phyloP scores from a whole-genome alignment of 2,113 vertebrate genomes.

The Hippocampus mohnikei region DNA sequence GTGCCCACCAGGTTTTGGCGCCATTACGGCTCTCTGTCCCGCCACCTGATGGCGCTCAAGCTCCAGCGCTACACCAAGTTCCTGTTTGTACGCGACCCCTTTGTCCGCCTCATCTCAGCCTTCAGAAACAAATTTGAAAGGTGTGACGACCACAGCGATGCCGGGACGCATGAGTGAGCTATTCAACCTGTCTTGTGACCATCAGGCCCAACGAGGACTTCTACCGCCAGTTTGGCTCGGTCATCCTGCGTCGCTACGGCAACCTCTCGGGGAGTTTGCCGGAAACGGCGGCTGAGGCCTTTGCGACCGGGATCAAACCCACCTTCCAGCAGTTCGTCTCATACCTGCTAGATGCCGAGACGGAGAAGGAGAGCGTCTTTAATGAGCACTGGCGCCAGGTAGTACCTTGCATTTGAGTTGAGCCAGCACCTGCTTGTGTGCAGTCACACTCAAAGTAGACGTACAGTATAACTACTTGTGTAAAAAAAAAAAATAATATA shows the following conservation, averaged over 20 bases:
- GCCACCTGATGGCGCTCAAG: constrained; percentile 63
- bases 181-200: not conserved
- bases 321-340: constrained; percentile 86
- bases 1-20: constrained; percentile 66
- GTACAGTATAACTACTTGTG: no score
- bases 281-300: constrained; percentile 77
- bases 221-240: constrained; percentile 82
- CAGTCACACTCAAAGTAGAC: not conserved
- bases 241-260: constrained; percentile 70
- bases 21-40: constrained; percentile 67
- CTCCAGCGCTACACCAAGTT: constrained; percentile 92
- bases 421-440: not conserved
- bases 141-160: constrained; percentile 14
- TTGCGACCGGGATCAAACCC: constrained; percentile 81
- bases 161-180: not conserved
- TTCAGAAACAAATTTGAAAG: constrained; percentile 90
- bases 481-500: no score
- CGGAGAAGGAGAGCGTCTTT: constrained; percentile 41
- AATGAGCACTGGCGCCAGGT: constrained; percentile 73
- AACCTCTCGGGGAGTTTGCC: constrained; percentile 78
- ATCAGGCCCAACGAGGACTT: constrained; percentile 85
- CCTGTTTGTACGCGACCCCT: constrained; percentile 91
- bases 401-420: not conserved
- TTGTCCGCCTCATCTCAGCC: constrained; percentile 92
- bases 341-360: constrained; percentile 81